These are phyloP conservation scores for Macquaria ambigua DNA, from an alignment of 2,113 vertebrate genomes.

Conservation along the genomic window DNA sequence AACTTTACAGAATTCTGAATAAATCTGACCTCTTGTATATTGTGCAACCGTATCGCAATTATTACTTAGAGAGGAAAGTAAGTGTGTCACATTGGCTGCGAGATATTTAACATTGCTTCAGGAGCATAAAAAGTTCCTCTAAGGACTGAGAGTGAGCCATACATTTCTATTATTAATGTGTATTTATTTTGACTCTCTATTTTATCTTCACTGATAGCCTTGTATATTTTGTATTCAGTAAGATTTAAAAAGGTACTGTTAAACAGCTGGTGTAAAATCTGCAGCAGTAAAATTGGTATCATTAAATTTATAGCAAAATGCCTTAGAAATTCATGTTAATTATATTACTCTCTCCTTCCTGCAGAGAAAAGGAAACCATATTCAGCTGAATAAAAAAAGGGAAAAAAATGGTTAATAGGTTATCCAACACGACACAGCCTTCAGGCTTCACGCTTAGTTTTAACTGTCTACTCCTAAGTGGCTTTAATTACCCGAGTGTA, in stretches of 20 bases:
- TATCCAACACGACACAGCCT: constrained; percentile 47
- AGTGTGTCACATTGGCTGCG: not conserved
- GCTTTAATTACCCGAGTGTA: constrained; percentile 64
- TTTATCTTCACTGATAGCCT: not conserved
- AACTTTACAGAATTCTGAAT: not conserved
- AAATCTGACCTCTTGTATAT: not conserved
- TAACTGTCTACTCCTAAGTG: constrained; percentile 39
- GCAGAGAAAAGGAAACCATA: constrained; percentile 15
- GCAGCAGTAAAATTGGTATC: not conserved
- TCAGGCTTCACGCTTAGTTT: constrained; percentile 24
- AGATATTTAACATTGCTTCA: not conserved
- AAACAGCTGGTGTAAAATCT: constrained; percentile 12
- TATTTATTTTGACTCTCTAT: not conserved
- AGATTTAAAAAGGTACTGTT: not conserved
- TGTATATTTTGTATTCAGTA: not conserved
- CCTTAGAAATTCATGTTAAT: constrained; percentile 12
- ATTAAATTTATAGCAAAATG: constrained; percentile 11
- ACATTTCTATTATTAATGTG: not conserved
- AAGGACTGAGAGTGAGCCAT: not conserved
- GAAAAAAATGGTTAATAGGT: constrained; percentile 12
- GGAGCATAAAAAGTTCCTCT: not conserved
- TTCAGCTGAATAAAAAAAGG: constrained; percentile 46
- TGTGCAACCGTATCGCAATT: not conserved
- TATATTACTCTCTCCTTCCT: constrained; percentile 18
- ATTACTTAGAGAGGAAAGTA: not conserved